A percentile compares a stretch with the other conserved stretches of the same genome.
Evolutionary conservation across 2,888 invertebrate species (phyloP).

Genomic region (Eilema caniola): DNA sequence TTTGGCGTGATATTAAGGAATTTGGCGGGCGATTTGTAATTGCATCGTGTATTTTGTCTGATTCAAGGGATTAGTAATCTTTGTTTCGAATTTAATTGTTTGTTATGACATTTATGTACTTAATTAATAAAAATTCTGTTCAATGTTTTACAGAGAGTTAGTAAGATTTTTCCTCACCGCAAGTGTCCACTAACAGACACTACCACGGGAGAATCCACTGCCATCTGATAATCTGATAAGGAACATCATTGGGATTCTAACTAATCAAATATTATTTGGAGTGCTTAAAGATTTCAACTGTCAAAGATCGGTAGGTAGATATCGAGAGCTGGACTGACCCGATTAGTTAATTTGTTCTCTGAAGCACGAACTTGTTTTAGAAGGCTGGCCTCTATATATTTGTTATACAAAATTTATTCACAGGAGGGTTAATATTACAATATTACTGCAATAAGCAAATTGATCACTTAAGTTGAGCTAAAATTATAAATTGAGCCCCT

Average conservation of each 20-base stretch:
- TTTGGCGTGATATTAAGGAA: constrained; percentile 41
- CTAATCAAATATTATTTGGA: background rate
- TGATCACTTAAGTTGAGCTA: background rate
- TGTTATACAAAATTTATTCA: constrained; percentile 1
- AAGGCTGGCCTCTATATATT: background rate
- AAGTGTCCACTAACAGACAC: no score
- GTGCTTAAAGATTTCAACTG: constrained; percentile 8
- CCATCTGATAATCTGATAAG: background rate
- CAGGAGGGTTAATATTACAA: constrained; percentile 7
- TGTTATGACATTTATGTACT: no score
- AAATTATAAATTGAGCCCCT: background rate
- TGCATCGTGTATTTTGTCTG: background rate
- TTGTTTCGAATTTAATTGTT: background rate
- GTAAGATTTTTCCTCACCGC: no score
- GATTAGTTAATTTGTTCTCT: constrained; percentile 14
- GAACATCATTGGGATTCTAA: background rate
- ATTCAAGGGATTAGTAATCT: constrained; percentile 1
- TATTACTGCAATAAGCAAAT: constrained; percentile 12
- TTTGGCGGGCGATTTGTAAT: constrained; percentile 26
- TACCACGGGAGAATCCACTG: no score
- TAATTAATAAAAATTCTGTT: no score
- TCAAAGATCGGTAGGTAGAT: constrained; percentile 6
- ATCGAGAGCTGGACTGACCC: background rate
- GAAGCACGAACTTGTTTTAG: background rate
- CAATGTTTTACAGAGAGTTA: no score